Conservation (phyloP, 1,140 invertebrate genomes). For the Hormaphis cornu region DNA sequence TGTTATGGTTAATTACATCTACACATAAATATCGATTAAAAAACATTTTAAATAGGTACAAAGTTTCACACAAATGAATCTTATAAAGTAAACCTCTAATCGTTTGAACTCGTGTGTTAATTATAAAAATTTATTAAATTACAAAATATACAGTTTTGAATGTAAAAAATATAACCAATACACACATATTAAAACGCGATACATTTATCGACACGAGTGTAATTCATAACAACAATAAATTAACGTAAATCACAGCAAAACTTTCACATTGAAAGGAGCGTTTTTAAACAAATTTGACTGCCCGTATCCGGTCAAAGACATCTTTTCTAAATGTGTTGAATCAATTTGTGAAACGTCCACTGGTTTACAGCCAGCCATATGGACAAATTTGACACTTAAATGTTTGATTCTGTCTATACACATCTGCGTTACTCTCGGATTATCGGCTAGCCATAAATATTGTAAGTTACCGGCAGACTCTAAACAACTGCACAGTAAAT, state of each 20-base stretch:
- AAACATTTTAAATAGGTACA: too few species aligned
- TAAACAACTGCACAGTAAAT: constrained; percentile 22
- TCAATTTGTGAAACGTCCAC: constrained; percentile 5
- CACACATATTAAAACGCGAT: background rate
- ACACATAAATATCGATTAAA: too few species aligned
- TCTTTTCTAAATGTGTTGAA: background rate
- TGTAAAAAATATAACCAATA: background rate
- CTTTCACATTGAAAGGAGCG: constrained; percentile 24
- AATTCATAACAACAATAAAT: background rate
- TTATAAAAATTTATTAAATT: background rate
- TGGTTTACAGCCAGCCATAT: constrained; percentile 16
- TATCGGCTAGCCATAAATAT: constrained; percentile 2
- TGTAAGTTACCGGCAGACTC: constrained; percentile 20
- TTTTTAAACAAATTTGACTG: constrained; percentile 24
- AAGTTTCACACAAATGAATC: too few species aligned
- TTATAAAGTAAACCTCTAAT: too few species aligned
- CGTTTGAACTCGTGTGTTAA: too few species aligned
- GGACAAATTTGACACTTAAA: constrained; percentile 18
- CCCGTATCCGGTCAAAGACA: constrained; percentile 4
- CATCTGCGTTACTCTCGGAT: constrained; percentile 13
- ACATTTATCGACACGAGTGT: too few species aligned
- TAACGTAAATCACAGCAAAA: constrained; percentile 14
- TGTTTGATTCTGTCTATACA: constrained; percentile 19
- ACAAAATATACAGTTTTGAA: background rate
- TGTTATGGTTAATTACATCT: too few species aligned